A percentile compares a stretch with the other conserved stretches of the same genome.
phyloP scores from a whole-genome alignment of 2,113 vertebrate species.

The Phoenicopterus ruber region DNA sequence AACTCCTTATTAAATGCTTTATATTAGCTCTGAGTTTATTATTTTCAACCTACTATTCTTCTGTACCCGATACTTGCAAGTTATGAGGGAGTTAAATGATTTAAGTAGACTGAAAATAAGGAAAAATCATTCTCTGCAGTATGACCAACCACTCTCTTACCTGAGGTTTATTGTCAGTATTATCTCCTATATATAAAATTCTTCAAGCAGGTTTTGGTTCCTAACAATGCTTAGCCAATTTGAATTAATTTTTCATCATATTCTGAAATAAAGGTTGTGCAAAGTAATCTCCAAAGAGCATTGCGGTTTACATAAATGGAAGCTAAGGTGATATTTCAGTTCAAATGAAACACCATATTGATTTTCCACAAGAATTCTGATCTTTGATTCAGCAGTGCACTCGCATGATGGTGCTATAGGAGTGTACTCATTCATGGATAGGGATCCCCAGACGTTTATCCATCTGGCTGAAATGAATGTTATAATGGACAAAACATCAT shows the following conservation, averaged over 20 bases:
- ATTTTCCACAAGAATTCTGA: slow-evolving; percentile 24
- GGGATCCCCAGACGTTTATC: not conserved
- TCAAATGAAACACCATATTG: slow-evolving; percentile 38
- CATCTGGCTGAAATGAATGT: not conserved
- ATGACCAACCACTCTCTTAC: not conserved
- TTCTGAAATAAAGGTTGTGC: not conserved
- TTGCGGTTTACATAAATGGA: slow-evolving; percentile 25
- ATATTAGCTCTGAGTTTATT: not conserved
- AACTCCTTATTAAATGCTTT: not conserved
- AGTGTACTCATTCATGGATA: not conserved
- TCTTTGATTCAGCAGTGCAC: not conserved
- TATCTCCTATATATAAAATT: not conserved
- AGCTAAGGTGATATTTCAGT: not conserved
- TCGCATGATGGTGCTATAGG: not conserved
- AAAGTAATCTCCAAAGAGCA: slow-evolving; percentile 14
- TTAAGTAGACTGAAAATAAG: not conserved
- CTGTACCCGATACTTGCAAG: not conserved
- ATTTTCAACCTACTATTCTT: not conserved
- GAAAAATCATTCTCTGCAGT: not conserved
- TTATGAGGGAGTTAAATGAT: not conserved
- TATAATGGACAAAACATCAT: not conserved
- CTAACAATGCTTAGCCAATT: not conserved
- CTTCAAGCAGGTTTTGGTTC: not conserved
- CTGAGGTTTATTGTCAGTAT: not conserved
- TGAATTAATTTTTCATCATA: slow-evolving; percentile 40